A percentile compares a stretch with the other conserved stretches of the same genome.
Evolutionary conservation across 2,888 invertebrate species (phyloP).

Genomic region (Proisotoma minuta): DNA sequence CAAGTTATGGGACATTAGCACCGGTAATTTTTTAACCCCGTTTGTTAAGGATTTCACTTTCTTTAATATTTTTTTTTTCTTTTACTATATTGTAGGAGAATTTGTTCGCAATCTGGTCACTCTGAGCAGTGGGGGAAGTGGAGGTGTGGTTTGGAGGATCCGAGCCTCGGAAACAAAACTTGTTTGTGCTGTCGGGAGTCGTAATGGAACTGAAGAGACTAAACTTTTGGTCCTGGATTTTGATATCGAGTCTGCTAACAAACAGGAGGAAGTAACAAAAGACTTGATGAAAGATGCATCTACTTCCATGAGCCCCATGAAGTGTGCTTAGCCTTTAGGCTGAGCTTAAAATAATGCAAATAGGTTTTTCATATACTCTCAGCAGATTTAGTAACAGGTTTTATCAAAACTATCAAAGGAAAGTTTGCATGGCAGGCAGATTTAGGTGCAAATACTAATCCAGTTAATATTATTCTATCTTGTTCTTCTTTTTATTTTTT

Average conservation of each 20-base stretch:
- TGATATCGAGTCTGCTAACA: conserved; percentile 61
- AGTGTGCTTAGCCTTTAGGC: too few relatives aligned
- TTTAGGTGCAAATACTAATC: too few relatives aligned
- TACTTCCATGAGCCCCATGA: background rate
- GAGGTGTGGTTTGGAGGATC: conserved; percentile 98
- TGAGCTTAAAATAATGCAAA: too few relatives aligned
- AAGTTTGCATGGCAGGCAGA: too few relatives aligned
- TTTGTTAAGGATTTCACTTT: background rate
- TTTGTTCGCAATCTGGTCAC: conserved; percentile 94
- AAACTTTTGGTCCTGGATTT: conserved; percentile 96
- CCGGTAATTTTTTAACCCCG: conserved; percentile 56
- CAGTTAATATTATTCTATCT: too few relatives aligned
- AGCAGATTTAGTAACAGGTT: too few relatives aligned
- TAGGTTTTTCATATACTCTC: too few relatives aligned
- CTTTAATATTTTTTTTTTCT: conserved; percentile 3
- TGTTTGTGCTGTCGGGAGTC: conserved; percentile 96
- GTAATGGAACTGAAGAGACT: conserved; percentile 98
- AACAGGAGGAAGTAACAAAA: too few relatives aligned
- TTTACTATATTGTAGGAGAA: conserved; percentile 63
- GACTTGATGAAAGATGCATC: background rate
- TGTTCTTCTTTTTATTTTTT: too few relatives aligned
- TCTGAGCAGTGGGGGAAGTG: conserved; percentile 89
- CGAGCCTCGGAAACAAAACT: conserved; percentile 91
- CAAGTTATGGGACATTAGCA: conserved; percentile 96
- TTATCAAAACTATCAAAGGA: too few relatives aligned